Percentiles rank a stretch among this genome's conserved stretches.
Conservation (phyloP, 2,113 vertebrate species). For the Crypturellus undulatus region DNA sequence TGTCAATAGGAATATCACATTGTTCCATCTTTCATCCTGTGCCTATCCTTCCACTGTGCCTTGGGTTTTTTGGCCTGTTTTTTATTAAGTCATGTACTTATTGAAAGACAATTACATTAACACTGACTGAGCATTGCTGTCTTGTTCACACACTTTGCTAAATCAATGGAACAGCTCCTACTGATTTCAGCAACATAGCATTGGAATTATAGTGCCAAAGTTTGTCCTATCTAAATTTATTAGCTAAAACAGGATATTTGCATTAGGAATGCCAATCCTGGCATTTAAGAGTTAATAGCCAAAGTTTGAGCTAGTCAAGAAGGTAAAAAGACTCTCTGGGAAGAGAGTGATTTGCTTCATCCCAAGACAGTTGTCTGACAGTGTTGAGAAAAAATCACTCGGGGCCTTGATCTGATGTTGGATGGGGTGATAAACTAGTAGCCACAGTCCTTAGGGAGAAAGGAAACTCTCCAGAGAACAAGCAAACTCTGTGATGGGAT, state of each 20-base stretch:
- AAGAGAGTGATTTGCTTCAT: neutral
- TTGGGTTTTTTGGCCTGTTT: neutral
- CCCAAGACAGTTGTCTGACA: neutral
- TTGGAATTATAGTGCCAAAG: neutral
- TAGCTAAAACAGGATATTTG: neutral
- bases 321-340: neutral
- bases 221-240: neutral
- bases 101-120: neutral
- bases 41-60: neutral
- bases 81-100: neutral
- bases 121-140: neutral
- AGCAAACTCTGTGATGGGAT: fast-evolving
- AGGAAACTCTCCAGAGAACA: neutral
- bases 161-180: neutral
- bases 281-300: neutral
- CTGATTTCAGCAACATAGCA: neutral
- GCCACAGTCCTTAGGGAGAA: fast-evolving
- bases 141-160: neutral
- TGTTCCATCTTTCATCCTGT: neutral
- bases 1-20: neutral
- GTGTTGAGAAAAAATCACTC: neutral
- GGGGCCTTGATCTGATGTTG: neutral
- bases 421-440: neutral
- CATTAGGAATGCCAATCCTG: neutral
- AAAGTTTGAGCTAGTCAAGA: neutral